Evolutionary conservation across 2,888 invertebrate genomes (phyloP), one percentile per base, ranked within the genome.

Genomic region (Cephus pulcher): DNA sequence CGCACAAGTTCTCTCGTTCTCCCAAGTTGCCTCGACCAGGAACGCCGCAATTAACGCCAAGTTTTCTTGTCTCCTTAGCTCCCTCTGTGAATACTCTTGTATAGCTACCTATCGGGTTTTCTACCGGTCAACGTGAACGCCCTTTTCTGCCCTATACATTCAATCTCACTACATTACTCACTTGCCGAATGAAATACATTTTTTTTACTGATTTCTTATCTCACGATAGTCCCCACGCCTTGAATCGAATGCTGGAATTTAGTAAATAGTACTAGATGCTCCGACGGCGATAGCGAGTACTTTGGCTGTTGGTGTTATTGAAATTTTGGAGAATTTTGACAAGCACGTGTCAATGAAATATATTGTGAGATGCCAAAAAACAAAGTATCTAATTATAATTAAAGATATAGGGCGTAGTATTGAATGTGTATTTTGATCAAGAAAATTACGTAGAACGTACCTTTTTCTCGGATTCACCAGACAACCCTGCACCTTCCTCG

Each of bases 401-500:
- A 56, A 56, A 56, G 9, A 23, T 56, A 23, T 56, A 56, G 23
- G 40, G 6, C 6, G 23, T 6, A 40, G 40, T 40, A 40, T 40
- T 6, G 40, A 40, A 15, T 4, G 1, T 40, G 0, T 23, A 23
- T 40, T 40, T 15, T 40, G 0, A 40, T 6, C 40, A 9, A 9
- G 9, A 23, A 23, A 56, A 23, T 56, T 23, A 56, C 23, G 9
- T 56, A 56, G 40, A 0, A 9, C 56, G 56, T 56, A 56, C 56
- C 56, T 56, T 56, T 56, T 56, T 23, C 23, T 56, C 9, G 23
- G 23, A 23, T 56, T 84, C 79, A 87, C 86, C 86, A 90, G 35
- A 85, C 77, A 23, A 78, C 83, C 33, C 89, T 84, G 70, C 89
- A 89, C 73, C 82, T 86, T 77, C 89, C 89, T 6, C 84, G 82